Evolutionary conservation across 2,888 invertebrate genomes (phyloP), one percentile per base, ranked within the genome.

Genomic region (Theretra japonica): DNA sequence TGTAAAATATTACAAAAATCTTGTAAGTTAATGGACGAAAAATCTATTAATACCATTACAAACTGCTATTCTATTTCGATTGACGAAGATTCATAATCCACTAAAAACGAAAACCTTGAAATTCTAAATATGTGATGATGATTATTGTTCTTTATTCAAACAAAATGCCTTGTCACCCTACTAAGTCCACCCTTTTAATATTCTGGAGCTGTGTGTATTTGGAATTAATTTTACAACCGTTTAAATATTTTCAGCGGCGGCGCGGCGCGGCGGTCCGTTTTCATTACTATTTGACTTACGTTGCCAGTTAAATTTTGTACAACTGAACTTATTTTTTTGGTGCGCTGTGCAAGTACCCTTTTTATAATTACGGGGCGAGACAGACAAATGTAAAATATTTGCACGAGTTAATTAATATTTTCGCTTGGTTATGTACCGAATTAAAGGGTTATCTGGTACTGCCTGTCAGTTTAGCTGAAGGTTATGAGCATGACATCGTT

Each of bases 271-370:
- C 80, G 73, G 71, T 77, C 80, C 73, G 65, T 78, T 79, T 78
- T 90, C 88, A 91, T 90, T 86, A 87, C 85, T 89, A 87, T 90
- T 89, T 90, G 88, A 85, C 76, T 86, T 86, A 83, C 80, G 80
- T 81, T 82, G 78, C 82, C 81, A 77, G 80, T 80, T 82, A 75
- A 76, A 72, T 65, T 73, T 57, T 76, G 78, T 83, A 80, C 78
- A 77, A 80, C 74, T 73, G 73, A 70, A 59, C 59, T 70, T 65
- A 59, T 72, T 75, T 74, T 75, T 72, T 41, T 69, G 72, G 53
- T 76, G 73, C 74, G 21, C 41, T 59, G 23, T 25, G 58, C 19
- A 58, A 23, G 5, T 41, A 25, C 19, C 17, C 25, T 25, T 48
- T 11, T 48, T n/a, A 41, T 25, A 50, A 17, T n/a, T 53, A 53